Base-by-base conservation (phyloP, 92 coral and sea anemone genomes). In the Epizoanthus illoricatus region DNA sequence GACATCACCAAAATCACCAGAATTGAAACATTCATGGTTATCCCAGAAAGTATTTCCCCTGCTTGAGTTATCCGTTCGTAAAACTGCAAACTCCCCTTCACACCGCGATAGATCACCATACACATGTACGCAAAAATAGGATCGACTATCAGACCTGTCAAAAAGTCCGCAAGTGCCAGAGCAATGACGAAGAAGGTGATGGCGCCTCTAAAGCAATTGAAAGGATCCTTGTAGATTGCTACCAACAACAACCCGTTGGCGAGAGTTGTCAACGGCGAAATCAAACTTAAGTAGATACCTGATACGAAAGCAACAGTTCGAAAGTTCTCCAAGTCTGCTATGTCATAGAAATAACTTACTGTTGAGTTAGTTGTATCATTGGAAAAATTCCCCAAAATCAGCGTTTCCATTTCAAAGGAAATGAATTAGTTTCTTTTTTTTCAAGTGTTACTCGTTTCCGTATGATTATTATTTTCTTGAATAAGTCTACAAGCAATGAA, bases 11-110 rank as follows among this genome's bases (percentile, higher is more conserved):
- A 60, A 61, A 92, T 83, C 23, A 90, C 87, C 45, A 92, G 79
- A 52, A 89, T 84, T 5, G 96, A 92, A 67, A 89, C 84, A 54
- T 89, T 92, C 96, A 89, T 92, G 7, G 93, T 87, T 28, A 92
- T 69, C 41, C 89, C 84, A 13, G 96, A 92, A 39, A 92, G 79
- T 71, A 89, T 52, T 16, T 86, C 87, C 5, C 92, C 96, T 4
- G 75, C 87, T 69, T 84, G 74, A 39, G 85, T 55, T 19, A 85
- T 54, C 13, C 7, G 18, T 74, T 87, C 83, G 83, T 92, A 89
- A 3, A 73, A 71, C 49, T 60, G 69, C 18, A n/a, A 42, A 57
- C 73, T 87, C 17, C 85, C 73, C 17, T 62, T 40, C 33, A 76
- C 76, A n/a, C 70, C 80, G 73, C 84, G 85, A 45, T 43, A 71